phyloP scores from a whole-genome alignment of 2,888 invertebrate species.

The Volucella inanis region DNA sequence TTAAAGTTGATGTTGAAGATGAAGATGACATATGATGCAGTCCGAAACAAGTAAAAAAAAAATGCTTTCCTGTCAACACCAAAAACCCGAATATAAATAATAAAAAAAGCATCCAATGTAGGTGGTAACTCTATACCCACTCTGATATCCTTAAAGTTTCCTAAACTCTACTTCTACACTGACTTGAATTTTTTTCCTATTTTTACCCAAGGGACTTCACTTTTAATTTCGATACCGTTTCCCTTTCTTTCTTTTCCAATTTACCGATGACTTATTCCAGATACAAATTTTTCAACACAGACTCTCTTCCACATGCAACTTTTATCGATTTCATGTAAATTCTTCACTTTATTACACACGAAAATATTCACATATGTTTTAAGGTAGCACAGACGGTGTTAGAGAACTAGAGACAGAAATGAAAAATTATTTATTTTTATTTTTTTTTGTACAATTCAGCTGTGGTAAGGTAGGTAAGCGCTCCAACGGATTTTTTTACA shows the following conservation, averaged over 20 bases:
- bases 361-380: constrained; percentile 64
- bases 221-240: constrained; percentile 40
- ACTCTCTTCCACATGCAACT: constrained; percentile 19
- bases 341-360: constrained; percentile 49
- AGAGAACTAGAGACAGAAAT: constrained; percentile 9
- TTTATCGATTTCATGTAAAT: constrained; percentile 29
- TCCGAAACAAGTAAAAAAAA: constrained; percentile 26
- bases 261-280: constrained; percentile 21
- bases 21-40: constrained; percentile 73
- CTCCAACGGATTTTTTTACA: constrained; percentile 11
- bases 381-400: constrained; percentile 7
- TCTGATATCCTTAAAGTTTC: too few relatives aligned
- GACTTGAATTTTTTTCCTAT: neutral
- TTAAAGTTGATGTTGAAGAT: neutral
- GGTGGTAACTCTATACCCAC: neutral
- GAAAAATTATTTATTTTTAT: neutral
- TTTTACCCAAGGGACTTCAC: constrained; percentile 19
- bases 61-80: constrained; percentile 51
- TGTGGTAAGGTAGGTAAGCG: neutral
- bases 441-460: neutral
- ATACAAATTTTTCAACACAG: constrained; percentile 28
- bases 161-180: too few relatives aligned
- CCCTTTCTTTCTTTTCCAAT: constrained; percentile 29
- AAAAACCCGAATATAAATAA: neutral
- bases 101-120: constrained; percentile 21